These are phyloP conservation scores for Pampusana beccarii DNA, from an alignment of 2,113 vertebrate genomes.

Conservation along the genomic window DNA sequence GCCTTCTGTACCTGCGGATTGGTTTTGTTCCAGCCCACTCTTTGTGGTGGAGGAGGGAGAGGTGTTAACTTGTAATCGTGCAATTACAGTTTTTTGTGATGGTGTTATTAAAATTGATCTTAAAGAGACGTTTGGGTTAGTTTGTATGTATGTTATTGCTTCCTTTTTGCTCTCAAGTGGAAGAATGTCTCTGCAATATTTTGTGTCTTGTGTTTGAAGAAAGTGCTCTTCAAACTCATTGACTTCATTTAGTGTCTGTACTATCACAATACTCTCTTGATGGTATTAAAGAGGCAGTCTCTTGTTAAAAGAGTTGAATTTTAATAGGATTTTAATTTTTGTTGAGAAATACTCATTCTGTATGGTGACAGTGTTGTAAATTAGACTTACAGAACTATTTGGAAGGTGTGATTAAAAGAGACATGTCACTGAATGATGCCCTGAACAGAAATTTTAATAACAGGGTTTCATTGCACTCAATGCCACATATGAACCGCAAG, in stretches of 20 bases:
- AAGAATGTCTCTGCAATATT: background rate
- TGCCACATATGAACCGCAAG: background rate
- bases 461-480: background rate
- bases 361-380: background rate
- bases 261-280: background rate
- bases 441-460: background rate
- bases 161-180: background rate
- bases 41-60: background rate
- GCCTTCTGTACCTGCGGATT: background rate
- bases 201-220: background rate
- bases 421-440: background rate
- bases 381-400: background rate
- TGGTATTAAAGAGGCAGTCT: background rate
- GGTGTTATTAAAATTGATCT: background rate
- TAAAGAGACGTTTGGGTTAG: background rate
- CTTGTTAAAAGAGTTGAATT: background rate
- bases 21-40: background rate
- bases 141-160: background rate
- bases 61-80: fast-evolving
- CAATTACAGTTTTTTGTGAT: background rate
- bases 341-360: background rate
- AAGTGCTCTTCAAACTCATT: background rate
- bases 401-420: background rate
- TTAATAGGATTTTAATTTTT: background rate
- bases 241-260: background rate